Percentiles rank a stretch among this genome's conserved stretches.
Evolutionary conservation across 2,797 vertebrate genomes (phyloP).

Genomic region (Coranthus polyacanthus): DNA sequence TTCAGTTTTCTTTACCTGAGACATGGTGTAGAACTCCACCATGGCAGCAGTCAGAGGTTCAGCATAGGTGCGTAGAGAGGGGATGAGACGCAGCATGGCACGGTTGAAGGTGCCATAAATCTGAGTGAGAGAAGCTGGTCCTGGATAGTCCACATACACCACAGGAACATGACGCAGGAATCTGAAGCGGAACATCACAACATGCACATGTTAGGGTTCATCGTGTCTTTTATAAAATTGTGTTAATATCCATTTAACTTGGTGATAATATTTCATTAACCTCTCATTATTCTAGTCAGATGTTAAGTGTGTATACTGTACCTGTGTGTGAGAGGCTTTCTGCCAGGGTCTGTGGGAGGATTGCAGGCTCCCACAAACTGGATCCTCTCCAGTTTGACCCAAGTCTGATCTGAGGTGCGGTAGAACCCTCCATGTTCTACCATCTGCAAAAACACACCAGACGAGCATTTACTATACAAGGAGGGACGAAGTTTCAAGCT

Average conservation of each 20-base stretch:
- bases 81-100: slow-evolving; percentile 97
- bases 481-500: too few species aligned
- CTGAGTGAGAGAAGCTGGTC: slow-evolving; percentile 98
- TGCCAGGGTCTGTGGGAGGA: slow-evolving; percentile 97
- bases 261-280: background rate
- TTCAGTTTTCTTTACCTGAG: slow-evolving; percentile 89
- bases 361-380: slow-evolving; percentile 99
- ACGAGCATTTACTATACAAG: background rate
- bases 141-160: slow-evolving; percentile 98
- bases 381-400: slow-evolving; percentile 99
- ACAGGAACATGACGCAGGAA: slow-evolving; percentile 98
- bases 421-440: slow-evolving; percentile 99
- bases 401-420: slow-evolving; percentile 97
- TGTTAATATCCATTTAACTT: background rate
- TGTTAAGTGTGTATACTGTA: slow-evolving; percentile 52
- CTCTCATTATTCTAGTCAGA: background rate
- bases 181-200: slow-evolving; percentile 68
- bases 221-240: too few species aligned
- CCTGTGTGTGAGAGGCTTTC: slow-evolving; percentile 98
- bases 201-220: background rate
- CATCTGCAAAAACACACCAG: slow-evolving; percentile 85
- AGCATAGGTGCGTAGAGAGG: slow-evolving; percentile 94
- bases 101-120: slow-evolving; percentile 99
- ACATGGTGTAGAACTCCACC: slow-evolving; percentile 99
- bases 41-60: slow-evolving; percentile 98